Base-by-base conservation (phyloP, 53 echinoderm and acorn worm species). In the Pentamera pediparva region DNA sequence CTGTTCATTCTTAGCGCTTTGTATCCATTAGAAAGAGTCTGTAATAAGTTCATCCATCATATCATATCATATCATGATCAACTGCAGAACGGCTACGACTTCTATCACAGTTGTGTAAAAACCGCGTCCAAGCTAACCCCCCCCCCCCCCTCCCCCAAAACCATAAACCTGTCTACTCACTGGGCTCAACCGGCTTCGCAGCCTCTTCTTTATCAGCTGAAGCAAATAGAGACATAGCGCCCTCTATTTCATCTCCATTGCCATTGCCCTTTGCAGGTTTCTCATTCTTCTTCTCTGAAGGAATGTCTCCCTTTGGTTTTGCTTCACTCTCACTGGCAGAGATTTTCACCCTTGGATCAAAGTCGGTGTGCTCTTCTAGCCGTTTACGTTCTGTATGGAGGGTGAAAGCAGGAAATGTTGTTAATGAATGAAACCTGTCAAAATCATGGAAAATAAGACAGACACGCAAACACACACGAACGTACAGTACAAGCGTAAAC, bases 211-310 rank as follows among this genome's bases (percentile, higher is more conserved):
- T 81, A 18, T 92, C 86, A 56, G 81, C 81, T 24, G 83, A 41
- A 76, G 61, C 78, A 78, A 92, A 92, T 41, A 92, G 57, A 27
- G 86, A 79, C 64, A 92, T 86, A 59, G 84, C 81, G 6, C 92
- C 92, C 11, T 47, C 89, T 10, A 59, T 69, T 22, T 35, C 27
- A 8, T 72, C 73, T 5, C 50, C 21, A 17, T 32, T 21, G n/a
- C 36, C 73, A 10, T 43, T 30, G 26, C 27, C 50, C 5, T 65
- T 50, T 18, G 37, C 53, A 1, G 10, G 30, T 27, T 61, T 43
- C 6, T 48, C 62, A 24, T 20, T 40, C 32, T 61, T 38, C 21
- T 59, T 69, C 37, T 81, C 55, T 7, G 54, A 32, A 20, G 35
- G 28, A 21, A 30, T 63, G 9, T 17, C 39, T 50, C 18, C 40